phyloP scores from a whole-genome alignment of 2,113 vertebrate species.

The Ophthalmolycus amberensis region DNA sequence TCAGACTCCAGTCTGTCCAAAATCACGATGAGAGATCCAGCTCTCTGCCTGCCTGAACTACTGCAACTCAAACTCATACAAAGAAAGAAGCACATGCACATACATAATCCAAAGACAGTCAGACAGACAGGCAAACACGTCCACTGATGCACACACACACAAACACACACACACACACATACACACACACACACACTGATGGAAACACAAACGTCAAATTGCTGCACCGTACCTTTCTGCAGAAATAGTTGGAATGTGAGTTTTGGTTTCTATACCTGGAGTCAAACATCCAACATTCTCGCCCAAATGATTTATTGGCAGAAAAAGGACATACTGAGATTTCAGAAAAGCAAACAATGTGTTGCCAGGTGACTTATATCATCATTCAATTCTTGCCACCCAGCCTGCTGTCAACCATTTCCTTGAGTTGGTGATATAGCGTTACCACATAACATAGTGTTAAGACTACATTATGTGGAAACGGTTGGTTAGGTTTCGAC shows the following conservation, averaged over 20 bases:
- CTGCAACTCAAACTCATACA: slow-evolving; percentile 74
- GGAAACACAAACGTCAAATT: slow-evolving; percentile 34
- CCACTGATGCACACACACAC: slow-evolving; percentile 6
- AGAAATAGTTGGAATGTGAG: slow-evolving; percentile 67
- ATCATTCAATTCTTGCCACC: neutral
- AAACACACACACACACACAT: slow-evolving; percentile 13
- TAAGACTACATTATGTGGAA: no score
- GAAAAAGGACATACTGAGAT: neutral
- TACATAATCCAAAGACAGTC: slow-evolving; percentile 36
- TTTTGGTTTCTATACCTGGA: slow-evolving; percentile 37
- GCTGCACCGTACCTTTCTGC: slow-evolving; percentile 44
- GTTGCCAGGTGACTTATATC: neutral
- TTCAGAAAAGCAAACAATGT: neutral
- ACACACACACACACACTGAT: slow-evolving; percentile 11
- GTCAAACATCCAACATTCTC: slow-evolving; percentile 25
- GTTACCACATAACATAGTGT: no score
- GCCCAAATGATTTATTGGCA: neutral
- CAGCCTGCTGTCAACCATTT: neutral
- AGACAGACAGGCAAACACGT: slow-evolving; percentile 18
- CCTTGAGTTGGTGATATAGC: neutral
- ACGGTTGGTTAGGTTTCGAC: no score
- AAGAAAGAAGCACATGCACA: slow-evolving; percentile 58
- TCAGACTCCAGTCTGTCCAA: slow-evolving; percentile 81
- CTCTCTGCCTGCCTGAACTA: slow-evolving; percentile 75
- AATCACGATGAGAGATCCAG: slow-evolving; percentile 79